Base-by-base conservation (phyloP, 2,888 invertebrate genomes). In the Molanna angustata region DNA sequence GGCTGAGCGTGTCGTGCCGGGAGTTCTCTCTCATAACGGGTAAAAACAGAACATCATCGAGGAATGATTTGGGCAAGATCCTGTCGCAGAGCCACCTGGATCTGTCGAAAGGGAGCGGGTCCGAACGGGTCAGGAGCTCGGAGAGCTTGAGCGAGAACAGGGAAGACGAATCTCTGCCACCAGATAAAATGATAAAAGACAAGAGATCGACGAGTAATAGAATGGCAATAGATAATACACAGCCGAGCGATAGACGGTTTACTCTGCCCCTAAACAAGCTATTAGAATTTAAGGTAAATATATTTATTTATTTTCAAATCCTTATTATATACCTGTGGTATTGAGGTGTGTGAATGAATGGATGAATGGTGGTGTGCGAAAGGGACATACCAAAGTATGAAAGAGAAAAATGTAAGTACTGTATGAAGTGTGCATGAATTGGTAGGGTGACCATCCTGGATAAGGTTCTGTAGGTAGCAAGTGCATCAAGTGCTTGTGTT, bases 211-310 rank as follows among this genome's bases (percentile, higher is more conserved):
- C 17, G 14, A 14, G 9, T 18, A 41, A 22, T 18, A 39, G 32
- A 22, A 19, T 20, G 16, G 31, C 37, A n/a, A 19, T 9, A 11
- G 53, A 56, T 18, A 42, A 43, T 13, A 41, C 48, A 2, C 31
- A 14, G 6, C 49, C 52, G 6, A 51, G 37, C 35, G 60, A 60
- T 41, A 32, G 56, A 18, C 43, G 57, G 13, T 60, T 60, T 33
- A 60, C 57, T 1, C 32, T 60, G 33, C 51, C 54, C 2, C 40
- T 60, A 3, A 60, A 58, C 33, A 58, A 60, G 20, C 47, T 58
- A 22, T 42, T 60, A 9, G 56, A 60, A 42, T 55, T 56, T 44
- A 56, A 60, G 52, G 60, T 60, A 49, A 41, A 21, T 42, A 17
- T 40, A 16, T 40, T 16, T 40, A 16, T 27, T n/a, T n/a, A n/a